These are phyloP conservation scores for Melanotaenia maccullochi DNA, from an alignment of 2,797 vertebrate species.

Conservation along the genomic window DNA sequence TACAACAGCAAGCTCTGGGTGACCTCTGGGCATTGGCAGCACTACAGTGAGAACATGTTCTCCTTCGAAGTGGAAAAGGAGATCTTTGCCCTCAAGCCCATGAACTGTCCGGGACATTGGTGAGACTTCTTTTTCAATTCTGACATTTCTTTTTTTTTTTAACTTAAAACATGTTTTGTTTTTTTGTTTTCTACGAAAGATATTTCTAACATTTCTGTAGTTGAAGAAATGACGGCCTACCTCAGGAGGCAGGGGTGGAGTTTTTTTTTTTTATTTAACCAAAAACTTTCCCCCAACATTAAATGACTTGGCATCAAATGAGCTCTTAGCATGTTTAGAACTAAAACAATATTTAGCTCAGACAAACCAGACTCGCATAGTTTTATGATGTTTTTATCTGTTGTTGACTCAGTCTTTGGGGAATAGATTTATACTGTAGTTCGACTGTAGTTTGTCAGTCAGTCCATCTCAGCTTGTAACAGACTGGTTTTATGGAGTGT, in stretches of 20 bases:
- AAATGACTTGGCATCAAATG: slow-evolving; percentile 9
- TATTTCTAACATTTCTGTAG: slow-evolving; percentile 5
- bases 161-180: background rate
- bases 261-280: background rate
- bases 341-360: background rate
- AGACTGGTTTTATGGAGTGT: slow-evolving; percentile 34
- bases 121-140: slow-evolving; percentile 60
- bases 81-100: slow-evolving; percentile 95
- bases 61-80: slow-evolving; percentile 98
- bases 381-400: slow-evolving; percentile 9
- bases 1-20: slow-evolving; percentile 98
- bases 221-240: slow-evolving; percentile 1
- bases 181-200: background rate
- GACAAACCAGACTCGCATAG: background rate
- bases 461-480: slow-evolving; percentile 24
- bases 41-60: slow-evolving; percentile 99
- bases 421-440: slow-evolving; percentile 36
- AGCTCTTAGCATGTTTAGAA: background rate
- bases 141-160: background rate
- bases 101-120: slow-evolving; percentile 99
- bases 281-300: slow-evolving; percentile 1
- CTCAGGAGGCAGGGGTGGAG: background rate
- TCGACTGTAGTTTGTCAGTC: slow-evolving; percentile 23
- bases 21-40: slow-evolving; percentile 98
- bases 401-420: slow-evolving; percentile 3